Conservation (phyloP, 1,140 invertebrate genomes). For the Drosophila hydei region DNA sequence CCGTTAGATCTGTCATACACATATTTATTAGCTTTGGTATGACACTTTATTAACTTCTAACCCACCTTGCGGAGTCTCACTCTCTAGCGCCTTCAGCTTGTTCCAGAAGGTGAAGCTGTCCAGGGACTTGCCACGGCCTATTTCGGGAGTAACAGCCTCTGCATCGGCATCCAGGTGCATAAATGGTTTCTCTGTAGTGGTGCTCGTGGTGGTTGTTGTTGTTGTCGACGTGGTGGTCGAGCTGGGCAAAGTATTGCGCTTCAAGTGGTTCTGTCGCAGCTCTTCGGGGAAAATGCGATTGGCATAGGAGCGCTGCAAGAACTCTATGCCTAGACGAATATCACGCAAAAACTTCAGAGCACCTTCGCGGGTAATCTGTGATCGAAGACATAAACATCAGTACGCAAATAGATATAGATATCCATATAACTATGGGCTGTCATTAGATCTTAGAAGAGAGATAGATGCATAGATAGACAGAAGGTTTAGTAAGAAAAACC, state of each 20-base stretch:
- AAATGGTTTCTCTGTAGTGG: constrained; percentile 74
- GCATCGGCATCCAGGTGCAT: constrained; percentile 45
- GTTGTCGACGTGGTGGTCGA: constrained; percentile 55
- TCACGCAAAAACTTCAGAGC: constrained; percentile 90
- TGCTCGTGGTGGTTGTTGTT: constrained; percentile 61
- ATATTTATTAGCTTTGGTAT: not conserved
- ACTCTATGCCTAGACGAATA: constrained; percentile 89
- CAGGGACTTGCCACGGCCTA: constrained; percentile 48
- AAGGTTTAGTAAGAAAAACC: constrained; percentile 47
- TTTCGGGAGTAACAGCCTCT: constrained; percentile 18
- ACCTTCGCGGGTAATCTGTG: constrained; percentile 88
- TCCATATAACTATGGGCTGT: not conserved
- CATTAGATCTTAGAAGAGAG: too few relatives aligned
- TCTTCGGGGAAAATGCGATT: constrained; percentile 81
- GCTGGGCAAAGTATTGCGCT: constrained; percentile 59
- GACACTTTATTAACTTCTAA: not conserved
- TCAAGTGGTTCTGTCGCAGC: constrained; percentile 70
- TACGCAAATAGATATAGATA: not conserved
- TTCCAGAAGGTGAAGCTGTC: constrained; percentile 74
- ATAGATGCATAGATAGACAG: not conserved
- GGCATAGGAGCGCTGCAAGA: constrained; percentile 87
- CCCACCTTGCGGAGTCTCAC: constrained; percentile 58
- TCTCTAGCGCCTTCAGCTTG: constrained; percentile 67
- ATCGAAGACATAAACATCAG: not conserved
- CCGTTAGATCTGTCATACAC: constrained; percentile 56